These are phyloP conservation scores for Empidonax traillii DNA, from an alignment of 2,113 vertebrate genomes.

Conservation along the genomic window DNA sequence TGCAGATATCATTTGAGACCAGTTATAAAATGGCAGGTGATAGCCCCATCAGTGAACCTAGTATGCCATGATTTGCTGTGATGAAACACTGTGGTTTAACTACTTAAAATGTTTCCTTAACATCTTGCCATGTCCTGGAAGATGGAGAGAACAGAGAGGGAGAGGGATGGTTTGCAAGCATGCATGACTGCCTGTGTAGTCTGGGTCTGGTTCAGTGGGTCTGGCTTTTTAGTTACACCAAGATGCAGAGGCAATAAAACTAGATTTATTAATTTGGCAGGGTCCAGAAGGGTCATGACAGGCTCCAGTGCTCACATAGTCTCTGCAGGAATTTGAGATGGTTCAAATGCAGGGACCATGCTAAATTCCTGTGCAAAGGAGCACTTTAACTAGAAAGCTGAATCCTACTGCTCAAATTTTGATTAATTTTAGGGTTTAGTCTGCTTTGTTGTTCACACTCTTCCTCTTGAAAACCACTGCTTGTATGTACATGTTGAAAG, in stretches of 20 bases:
- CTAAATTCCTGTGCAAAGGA: neutral
- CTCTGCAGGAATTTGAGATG: neutral
- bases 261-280: neutral
- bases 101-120: neutral
- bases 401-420: neutral
- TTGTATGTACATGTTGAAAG: neutral
- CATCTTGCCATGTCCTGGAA: neutral
- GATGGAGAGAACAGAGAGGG: neutral
- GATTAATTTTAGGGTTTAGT: neutral
- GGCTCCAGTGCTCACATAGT: neutral
- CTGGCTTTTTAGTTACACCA: neutral
- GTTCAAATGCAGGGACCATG: neutral
- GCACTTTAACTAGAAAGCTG: neutral
- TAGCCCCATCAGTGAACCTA: neutral
- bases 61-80: neutral
- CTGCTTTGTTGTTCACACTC: neutral
- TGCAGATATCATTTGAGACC: neutral
- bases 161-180: neutral
- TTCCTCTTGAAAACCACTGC: neutral
- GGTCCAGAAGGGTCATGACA: neutral
- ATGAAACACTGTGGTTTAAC: neutral
- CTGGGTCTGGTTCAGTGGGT: neutral
- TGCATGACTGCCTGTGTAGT: neutral
- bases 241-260: neutral
- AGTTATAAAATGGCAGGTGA: neutral